Percentiles rank a stretch among this genome's conserved stretches.
These are phyloP conservation scores for Charadrius vociferus DNA, from an alignment of 2,113 vertebrate species.

Conservation along the genomic window DNA sequence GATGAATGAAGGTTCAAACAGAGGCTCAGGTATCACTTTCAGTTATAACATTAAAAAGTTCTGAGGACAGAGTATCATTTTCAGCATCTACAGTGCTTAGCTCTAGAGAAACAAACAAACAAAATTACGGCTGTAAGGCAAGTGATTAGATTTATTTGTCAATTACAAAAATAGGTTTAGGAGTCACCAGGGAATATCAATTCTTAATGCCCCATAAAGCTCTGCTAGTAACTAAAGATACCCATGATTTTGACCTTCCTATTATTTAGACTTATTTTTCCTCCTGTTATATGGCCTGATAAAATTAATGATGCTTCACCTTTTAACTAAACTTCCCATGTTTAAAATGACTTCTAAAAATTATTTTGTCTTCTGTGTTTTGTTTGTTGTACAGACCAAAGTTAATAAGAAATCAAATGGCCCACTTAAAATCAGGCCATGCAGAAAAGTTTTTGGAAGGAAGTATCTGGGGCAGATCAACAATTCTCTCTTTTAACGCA, in stretches of 20 bases:
- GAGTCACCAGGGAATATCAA: background rate
- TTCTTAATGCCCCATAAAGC: conserved; percentile 26
- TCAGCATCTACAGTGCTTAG: background rate
- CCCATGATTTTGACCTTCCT: conserved; percentile 17
- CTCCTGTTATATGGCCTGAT: background rate
- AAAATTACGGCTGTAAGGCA: background rate
- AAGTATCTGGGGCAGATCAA: background rate
- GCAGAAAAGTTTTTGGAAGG: background rate
- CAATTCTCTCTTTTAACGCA: background rate
- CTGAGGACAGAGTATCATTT: background rate
- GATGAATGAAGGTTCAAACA: background rate
- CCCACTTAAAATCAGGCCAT: background rate
- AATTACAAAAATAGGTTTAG: conserved; percentile 26
- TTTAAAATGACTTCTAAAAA: background rate
- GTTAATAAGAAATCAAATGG: background rate
- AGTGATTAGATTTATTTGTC: conserved; percentile 37
- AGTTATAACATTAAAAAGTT: background rate
- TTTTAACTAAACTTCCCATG: background rate
- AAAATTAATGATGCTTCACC: conserved; percentile 38
- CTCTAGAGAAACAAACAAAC: background rate
- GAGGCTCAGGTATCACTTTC: background rate
- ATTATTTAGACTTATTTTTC: conserved; percentile 18
- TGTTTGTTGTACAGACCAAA: background rate
- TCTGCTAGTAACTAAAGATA: background rate
- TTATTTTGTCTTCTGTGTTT: background rate